These are phyloP conservation scores for Desmodus rotundus DNA, from an alignment of 2,113 vertebrate genomes.

Conservation along the genomic window DNA sequence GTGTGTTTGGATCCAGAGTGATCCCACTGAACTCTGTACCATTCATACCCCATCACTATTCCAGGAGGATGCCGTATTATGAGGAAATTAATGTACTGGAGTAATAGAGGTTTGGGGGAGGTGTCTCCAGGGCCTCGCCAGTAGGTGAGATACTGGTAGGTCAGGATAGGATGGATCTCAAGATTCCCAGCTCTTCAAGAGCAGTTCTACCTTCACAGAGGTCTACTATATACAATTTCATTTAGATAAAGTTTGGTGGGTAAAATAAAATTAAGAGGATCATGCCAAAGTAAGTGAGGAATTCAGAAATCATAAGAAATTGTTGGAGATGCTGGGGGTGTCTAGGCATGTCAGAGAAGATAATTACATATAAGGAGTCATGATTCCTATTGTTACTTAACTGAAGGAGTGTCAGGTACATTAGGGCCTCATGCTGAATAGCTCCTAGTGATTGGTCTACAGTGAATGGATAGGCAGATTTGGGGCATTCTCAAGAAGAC, in stretches of 20 bases:
- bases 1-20: not conserved
- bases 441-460: not conserved
- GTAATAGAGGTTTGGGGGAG: not conserved
- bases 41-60: not conserved
- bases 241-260: not conserved
- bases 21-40: not conserved
- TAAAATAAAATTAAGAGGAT: not conserved
- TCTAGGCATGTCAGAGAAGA: not conserved
- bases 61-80: not conserved
- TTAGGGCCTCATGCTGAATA: not conserved
- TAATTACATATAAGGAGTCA: not conserved
- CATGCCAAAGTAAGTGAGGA: not conserved
- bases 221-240: not conserved
- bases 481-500: not conserved
- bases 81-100: not conserved
- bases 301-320: not conserved
- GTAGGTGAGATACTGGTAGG: not conserved
- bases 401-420: not conserved
- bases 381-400: not conserved
- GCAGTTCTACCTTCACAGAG: not conserved
- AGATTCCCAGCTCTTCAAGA: not conserved
- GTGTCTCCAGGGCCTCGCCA: not conserved
- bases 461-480: not conserved
- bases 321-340: not conserved
- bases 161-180: not conserved